phyloP scores from a whole-genome alignment of 2,113 vertebrate species.

The Pycnonotus jocosus region DNA sequence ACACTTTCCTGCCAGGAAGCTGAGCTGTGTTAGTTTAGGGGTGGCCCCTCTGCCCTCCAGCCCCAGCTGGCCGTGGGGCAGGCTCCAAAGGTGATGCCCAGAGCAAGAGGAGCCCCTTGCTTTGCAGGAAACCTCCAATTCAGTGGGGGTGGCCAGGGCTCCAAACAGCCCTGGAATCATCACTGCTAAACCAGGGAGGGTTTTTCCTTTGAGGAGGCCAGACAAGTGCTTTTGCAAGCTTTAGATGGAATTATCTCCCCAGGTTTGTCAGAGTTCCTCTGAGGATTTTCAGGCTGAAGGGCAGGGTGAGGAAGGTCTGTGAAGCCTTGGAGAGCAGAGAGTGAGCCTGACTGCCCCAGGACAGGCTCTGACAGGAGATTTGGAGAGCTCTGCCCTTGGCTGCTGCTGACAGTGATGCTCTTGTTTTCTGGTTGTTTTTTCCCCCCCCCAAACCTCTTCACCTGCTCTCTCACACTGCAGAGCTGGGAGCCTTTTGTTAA shows the following conservation, averaged over 20 bases:
- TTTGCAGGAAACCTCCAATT: not conserved
- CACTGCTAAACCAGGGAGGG: not conserved
- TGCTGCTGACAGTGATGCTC: not conserved
- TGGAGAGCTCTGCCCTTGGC: not conserved
- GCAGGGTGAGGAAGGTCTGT: not conserved
- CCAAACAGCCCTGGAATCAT: not conserved
- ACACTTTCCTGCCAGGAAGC: not conserved
- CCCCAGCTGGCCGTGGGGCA: not conserved
- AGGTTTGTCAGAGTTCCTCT: not conserved
- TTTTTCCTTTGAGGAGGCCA: not conserved
- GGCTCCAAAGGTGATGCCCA: not conserved
- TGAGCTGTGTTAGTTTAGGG: fast-evolving
- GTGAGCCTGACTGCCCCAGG: not conserved
- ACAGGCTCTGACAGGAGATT: not conserved
- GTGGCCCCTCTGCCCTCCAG: not conserved
- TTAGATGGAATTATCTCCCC: not conserved
- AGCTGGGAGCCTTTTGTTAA: not conserved
- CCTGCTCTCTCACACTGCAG: not conserved
- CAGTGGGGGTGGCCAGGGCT: not conserved
- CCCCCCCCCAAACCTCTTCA: not conserved
- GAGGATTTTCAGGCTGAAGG: not conserved
- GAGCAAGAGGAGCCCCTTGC: not conserved
- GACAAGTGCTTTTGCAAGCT: not conserved
- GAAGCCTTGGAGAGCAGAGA: not conserved
- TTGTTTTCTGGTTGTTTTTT: not conserved